Evolutionary conservation across 2,888 invertebrate species (phyloP).

Genomic region (Argyresthia albistria): DNA sequence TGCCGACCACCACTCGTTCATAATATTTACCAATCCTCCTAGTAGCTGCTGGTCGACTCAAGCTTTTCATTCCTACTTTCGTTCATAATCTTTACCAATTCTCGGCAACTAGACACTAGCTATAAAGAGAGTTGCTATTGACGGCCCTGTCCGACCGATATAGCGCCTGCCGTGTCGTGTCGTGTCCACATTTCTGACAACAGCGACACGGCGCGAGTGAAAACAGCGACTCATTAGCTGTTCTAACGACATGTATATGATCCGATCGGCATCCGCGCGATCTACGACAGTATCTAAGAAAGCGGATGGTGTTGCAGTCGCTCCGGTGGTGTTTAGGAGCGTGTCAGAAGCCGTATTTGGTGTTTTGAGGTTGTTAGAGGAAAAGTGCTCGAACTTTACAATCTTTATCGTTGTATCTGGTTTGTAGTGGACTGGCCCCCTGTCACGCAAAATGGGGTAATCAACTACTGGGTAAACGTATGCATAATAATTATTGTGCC

Average conservation of each 20-base stretch:
- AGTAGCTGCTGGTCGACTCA: no score
- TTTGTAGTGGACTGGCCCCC: no score
- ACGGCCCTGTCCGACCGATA: conserved; percentile 22
- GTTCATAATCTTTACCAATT: no score
- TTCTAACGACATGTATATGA: conserved; percentile 34
- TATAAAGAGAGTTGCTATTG: conserved; percentile 15
- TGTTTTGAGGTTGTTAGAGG: background rate
- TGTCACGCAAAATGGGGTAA: no score
- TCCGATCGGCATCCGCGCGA: conserved; percentile 11
- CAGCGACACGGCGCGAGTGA: conserved; percentile 34
- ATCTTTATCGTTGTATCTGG: background rate
- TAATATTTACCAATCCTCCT: no score
- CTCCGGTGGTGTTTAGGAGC: background rate
- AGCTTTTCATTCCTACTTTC: no score
- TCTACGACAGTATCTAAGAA: conserved; percentile 19
- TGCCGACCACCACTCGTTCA: no score
- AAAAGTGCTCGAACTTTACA: background rate
- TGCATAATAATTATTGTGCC: no score
- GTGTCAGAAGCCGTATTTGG: background rate
- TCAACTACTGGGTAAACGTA: no score
- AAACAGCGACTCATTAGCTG: conserved; percentile 50
- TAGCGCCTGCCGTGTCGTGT: conserved; percentile 16
- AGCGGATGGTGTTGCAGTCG: background rate
- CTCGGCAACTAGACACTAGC: no score
- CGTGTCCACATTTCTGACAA: conserved; percentile 24